A percentile compares a stretch with the other conserved stretches of the same genome.
phyloP scores from a whole-genome alignment of 1,140 invertebrate genomes.

The Hyphantria cunea region DNA sequence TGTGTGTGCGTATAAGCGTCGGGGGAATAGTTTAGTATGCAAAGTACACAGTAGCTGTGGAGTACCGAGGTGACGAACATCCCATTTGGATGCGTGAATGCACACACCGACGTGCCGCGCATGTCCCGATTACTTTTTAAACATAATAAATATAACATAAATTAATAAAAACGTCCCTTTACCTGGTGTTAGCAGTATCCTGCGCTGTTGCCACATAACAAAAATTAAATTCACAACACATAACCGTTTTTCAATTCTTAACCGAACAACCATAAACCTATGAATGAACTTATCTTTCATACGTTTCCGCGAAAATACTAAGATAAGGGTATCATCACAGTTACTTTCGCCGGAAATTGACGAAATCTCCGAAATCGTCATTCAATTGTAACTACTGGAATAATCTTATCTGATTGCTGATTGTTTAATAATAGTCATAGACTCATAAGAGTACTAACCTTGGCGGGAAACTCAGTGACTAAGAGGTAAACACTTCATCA shows the following conservation, averaged over 20 bases:
- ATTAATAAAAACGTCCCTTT: constrained; percentile 56
- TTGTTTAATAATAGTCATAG: too few species aligned
- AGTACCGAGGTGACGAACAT: constrained; percentile 66
- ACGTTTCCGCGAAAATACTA: background rate
- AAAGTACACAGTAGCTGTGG: constrained; percentile 49
- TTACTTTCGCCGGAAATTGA: background rate
- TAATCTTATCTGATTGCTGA: too few species aligned
- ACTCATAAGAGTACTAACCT: too few species aligned
- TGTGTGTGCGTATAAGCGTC: constrained; percentile 37
- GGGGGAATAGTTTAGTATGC: constrained; percentile 61
- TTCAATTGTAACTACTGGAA: too few species aligned
- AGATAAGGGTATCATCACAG: background rate
- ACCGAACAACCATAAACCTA: background rate
- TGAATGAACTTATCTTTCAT: constrained; percentile 14
- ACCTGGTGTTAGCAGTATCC: constrained; percentile 30
- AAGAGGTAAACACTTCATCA: too few species aligned
- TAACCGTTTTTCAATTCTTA: background rate
- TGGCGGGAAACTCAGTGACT: too few species aligned
- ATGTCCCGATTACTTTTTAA: constrained; percentile 35
- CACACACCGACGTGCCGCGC: constrained; percentile 45
- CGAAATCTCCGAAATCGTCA: too few species aligned
- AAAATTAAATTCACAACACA: background rate
- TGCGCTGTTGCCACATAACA: background rate
- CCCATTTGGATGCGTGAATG: constrained; percentile 63
- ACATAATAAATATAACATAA: constrained; percentile 55